Percentiles rank a stretch among this genome's conserved stretches.
Conservation (phyloP, 1,140 invertebrate species). For the Mya arenaria region DNA sequence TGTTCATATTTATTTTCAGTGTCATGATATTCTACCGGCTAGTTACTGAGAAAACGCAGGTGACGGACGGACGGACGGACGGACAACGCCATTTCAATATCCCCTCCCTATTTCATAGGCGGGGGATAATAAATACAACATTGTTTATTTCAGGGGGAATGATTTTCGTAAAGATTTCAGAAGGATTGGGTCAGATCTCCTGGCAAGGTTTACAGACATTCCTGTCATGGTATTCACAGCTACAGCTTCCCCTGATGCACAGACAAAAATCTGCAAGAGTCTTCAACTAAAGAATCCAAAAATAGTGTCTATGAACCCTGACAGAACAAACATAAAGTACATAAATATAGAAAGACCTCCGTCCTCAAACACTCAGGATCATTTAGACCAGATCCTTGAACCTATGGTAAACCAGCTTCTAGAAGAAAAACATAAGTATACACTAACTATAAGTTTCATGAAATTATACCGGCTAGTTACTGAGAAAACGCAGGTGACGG, state of each 20-base stretch:
- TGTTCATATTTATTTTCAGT: too few relatives aligned
- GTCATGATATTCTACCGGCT: too few relatives aligned
- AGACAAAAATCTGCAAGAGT: constrained; percentile 1
- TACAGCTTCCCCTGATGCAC: constrained; percentile 39
- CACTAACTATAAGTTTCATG: constrained; percentile 36
- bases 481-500: too few relatives aligned
- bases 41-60: too few relatives aligned
- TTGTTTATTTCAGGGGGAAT: constrained; percentile 55
- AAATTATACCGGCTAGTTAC: too few relatives aligned
- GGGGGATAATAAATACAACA: too few relatives aligned
- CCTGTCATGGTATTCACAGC: constrained; percentile 29
- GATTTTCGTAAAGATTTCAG: constrained; percentile 42
- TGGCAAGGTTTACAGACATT: constrained; percentile 26
- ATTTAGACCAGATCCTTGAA: constrained; percentile 28
- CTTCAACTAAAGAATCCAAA: constrained; percentile 25
- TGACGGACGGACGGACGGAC: too few relatives aligned
- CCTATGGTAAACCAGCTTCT: neutral
- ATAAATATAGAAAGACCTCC: constrained; percentile 7
- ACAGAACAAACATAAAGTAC: constrained; percentile 51
- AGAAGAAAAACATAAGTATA: constrained; percentile 22
- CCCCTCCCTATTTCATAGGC: too few relatives aligned
- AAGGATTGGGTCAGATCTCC: constrained; percentile 24
- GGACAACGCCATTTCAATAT: too few relatives aligned
- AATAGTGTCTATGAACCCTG: constrained; percentile 36
- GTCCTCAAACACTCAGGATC: constrained; percentile 29